Conservation (phyloP, 1,140 invertebrate species). For the Diorhabda elongata region DNA sequence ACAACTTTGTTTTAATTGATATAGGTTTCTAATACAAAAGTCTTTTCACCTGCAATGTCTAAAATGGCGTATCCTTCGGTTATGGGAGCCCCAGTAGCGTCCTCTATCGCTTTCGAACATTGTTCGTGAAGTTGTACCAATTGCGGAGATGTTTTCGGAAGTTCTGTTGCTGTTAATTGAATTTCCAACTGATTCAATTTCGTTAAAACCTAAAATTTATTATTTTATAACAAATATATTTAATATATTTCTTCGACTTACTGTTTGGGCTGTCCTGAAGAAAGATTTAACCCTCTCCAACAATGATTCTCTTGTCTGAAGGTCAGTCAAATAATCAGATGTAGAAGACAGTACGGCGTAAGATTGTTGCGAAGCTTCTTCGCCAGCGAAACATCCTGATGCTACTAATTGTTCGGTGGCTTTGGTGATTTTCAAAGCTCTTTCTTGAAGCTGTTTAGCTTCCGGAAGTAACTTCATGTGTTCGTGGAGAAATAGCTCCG, state of each 20-base stretch:
- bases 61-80: slow-evolving; percentile 70
- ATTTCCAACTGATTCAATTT: slow-evolving; percentile 76
- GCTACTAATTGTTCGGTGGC: slow-evolving; percentile 72
- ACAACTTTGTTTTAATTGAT: neutral
- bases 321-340: slow-evolving; percentile 67
- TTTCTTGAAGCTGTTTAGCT: slow-evolving; percentile 72
- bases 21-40: slow-evolving; percentile 11
- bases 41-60: slow-evolving; percentile 56
- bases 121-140: slow-evolving; percentile 65
- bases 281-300: slow-evolving; percentile 68
- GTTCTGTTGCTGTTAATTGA: slow-evolving; percentile 63
- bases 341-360: slow-evolving; percentile 69
- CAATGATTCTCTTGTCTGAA: slow-evolving; percentile 67
- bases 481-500: slow-evolving; percentile 65
- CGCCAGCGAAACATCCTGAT: slow-evolving; percentile 64
- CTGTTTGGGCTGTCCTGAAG: slow-evolving; percentile 68
- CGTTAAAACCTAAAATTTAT: slow-evolving; percentile 57
- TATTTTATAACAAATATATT: neutral
- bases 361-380: slow-evolving; percentile 67
- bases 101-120: slow-evolving; percentile 59
- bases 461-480: slow-evolving; percentile 68
- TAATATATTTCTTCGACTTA: slow-evolving; percentile 42
- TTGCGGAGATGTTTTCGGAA: slow-evolving; percentile 59
- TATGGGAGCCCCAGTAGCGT: slow-evolving; percentile 61
- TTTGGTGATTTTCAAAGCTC: slow-evolving; percentile 70